Conservation (phyloP, 2,888 invertebrate genomes). For the Mimumesa dahlbomi region DNA sequence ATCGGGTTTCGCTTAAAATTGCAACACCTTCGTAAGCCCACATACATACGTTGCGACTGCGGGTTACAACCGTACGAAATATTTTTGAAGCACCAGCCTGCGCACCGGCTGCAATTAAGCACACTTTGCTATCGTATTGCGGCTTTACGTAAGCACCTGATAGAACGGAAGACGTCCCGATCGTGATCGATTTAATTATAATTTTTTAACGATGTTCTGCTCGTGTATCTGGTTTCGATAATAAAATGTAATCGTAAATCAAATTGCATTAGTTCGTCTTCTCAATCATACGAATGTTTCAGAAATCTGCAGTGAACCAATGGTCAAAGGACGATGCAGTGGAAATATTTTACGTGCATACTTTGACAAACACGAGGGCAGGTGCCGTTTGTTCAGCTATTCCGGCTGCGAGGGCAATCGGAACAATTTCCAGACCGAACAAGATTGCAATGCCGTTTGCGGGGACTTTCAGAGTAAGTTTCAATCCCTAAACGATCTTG, state of each 20-base stretch:
- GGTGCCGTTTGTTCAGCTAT: conserved; percentile 92
- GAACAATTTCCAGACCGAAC: conserved; percentile 91
- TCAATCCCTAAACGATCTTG: not conserved
- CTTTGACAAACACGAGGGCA: conserved; percentile 86
- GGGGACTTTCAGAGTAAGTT: conserved; percentile 81
- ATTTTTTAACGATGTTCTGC: too few species aligned
- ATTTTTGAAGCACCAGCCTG: not conserved
- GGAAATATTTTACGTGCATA: conserved; percentile 76
- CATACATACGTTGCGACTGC: not conserved
- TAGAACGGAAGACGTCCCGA: too few species aligned
- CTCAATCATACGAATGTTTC: too few species aligned
- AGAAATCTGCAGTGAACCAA: conserved; percentile 76
- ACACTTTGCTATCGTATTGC: too few species aligned
- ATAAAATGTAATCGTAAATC: too few species aligned
- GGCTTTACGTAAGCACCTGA: too few species aligned
- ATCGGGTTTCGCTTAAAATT: conserved; percentile 1
- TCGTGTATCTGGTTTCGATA: too few species aligned
- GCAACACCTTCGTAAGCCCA: not conserved
- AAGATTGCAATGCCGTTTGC: conserved; percentile 87
- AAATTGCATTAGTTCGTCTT: too few species aligned
- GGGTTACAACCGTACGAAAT: not conserved
- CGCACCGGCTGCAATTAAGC: conserved; percentile 11
- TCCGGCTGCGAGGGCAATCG: conserved; percentile 94
- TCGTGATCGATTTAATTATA: too few species aligned
- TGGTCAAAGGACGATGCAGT: conserved; percentile 64